phyloP scores from a whole-genome alignment of 2,888 invertebrate genomes.

The Parochlus steinenii region DNA sequence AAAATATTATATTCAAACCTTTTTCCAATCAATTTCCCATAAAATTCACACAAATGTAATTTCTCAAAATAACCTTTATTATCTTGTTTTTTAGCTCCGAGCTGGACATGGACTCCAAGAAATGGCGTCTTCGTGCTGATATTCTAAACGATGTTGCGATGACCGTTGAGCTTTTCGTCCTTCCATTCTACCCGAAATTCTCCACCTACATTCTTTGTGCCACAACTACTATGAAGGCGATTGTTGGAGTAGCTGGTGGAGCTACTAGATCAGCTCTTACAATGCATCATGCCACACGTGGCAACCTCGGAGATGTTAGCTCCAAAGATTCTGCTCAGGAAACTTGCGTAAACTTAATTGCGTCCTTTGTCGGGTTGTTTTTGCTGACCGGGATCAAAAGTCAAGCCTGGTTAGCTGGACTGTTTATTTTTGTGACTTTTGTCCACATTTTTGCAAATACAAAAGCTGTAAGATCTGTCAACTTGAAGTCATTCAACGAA shows the following conservation, averaged over 20 bases:
- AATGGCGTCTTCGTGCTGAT: constrained; percentile 91
- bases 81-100: constrained; percentile 34
- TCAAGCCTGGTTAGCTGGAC: constrained; percentile 27
- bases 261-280: constrained; percentile 86
- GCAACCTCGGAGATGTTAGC: constrained; percentile 80
- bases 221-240: constrained; percentile 61
- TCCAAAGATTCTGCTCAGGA: constrained; percentile 96
- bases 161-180: constrained; percentile 62
- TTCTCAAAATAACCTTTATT: constrained; percentile 1
- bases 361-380: constrained; percentile 60
- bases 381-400: constrained; percentile 49
- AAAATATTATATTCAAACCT: neutral
- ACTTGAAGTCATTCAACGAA: constrained; percentile 66
- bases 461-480: constrained; percentile 63
- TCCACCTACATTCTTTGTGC: constrained; percentile 50
- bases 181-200: constrained; percentile 47
- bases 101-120: constrained; percentile 82
- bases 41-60: constrained; percentile 6
- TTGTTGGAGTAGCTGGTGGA: constrained; percentile 87
- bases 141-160: constrained; percentile 81
- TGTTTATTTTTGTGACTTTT: constrained; percentile 56
- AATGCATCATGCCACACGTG: constrained; percentile 78
- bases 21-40: constrained; percentile 6
- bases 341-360: constrained; percentile 82
- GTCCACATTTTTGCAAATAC: constrained; percentile 80